A percentile compares a stretch with the other conserved stretches of the same genome.
Conservation (phyloP, 1,140 invertebrate genomes). For the Drosophila albomicans region DNA sequence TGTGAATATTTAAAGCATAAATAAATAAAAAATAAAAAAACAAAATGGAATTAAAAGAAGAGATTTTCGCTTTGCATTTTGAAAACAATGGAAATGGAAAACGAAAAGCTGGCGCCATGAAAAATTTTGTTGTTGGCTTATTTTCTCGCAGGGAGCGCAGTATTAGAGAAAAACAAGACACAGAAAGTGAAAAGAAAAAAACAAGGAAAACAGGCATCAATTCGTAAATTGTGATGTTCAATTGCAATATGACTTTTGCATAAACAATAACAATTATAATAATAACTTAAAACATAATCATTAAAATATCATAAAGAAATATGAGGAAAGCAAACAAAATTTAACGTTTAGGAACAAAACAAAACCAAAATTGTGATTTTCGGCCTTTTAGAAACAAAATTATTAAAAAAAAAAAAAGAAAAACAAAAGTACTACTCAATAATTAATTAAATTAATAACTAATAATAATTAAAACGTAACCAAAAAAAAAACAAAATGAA, state of each 20-base stretch:
- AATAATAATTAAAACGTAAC: slow-evolving; percentile 45
- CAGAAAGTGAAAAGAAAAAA: slow-evolving; percentile 8
- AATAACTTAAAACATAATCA: slow-evolving; percentile 51
- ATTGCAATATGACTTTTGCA: slow-evolving; percentile 43
- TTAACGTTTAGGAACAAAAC: slow-evolving; percentile 81
- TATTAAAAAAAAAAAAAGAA: slow-evolving; percentile 57
- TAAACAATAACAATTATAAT: slow-evolving; percentile 49
- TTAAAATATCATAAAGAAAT: slow-evolving; percentile 39
- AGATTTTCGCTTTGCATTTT: slow-evolving; percentile 64
- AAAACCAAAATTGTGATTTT: slow-evolving; percentile 85
- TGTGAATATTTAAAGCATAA: slow-evolving; percentile 34
- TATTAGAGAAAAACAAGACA: slow-evolving; percentile 59
- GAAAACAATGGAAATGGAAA: slow-evolving; percentile 36
- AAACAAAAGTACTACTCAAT: slow-evolving; percentile 53
- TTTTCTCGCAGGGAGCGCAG: slow-evolving; percentile 68
- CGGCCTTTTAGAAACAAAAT: slow-evolving; percentile 84
- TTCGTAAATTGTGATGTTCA: slow-evolving; percentile 80
- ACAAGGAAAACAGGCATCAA: slow-evolving; percentile 65
- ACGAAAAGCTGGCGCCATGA: slow-evolving; percentile 37
- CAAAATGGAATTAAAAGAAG: slow-evolving; percentile 3
- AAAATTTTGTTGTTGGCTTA: slow-evolving; percentile 77
- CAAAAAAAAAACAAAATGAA: slow-evolving; percentile 33
- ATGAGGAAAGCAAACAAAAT: slow-evolving; percentile 62
- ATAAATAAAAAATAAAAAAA: slow-evolving; percentile 1
- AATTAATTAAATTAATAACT: slow-evolving; percentile 45